Percentiles rank a stretch among this genome's conserved stretches.
phyloP scores from a whole-genome alignment of 1,140 invertebrate species.

The Pararge aegeria region DNA sequence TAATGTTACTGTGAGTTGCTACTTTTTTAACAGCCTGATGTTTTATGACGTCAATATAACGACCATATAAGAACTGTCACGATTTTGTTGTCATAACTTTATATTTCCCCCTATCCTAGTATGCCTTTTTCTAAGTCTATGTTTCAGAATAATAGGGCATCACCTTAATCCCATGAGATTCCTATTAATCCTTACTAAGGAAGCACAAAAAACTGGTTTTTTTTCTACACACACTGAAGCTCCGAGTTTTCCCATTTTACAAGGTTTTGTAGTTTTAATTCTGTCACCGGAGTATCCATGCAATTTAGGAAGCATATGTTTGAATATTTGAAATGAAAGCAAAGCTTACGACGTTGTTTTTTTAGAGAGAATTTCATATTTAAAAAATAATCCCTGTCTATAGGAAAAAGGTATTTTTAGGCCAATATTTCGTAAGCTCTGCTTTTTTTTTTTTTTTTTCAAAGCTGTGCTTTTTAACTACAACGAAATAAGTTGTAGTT shows the following conservation, averaged over 20 bases:
- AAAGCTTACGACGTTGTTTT: slow-evolving; percentile 22
- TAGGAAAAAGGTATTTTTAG: too few relatives aligned
- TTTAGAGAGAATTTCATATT: too few relatives aligned
- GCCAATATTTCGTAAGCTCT: too few relatives aligned
- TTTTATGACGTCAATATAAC: too few relatives aligned
- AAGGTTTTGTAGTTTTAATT: slow-evolving; percentile 38
- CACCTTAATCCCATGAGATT: slow-evolving; percentile 53
- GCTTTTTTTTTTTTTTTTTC: slow-evolving; percentile 10
- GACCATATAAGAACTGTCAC: too few relatives aligned
- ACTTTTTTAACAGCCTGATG: too few relatives aligned
- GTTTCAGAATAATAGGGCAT: slow-evolving; percentile 40
- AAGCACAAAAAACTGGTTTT: slow-evolving; percentile 42
- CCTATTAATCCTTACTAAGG: slow-evolving; percentile 40
- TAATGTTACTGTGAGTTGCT: too few relatives aligned
- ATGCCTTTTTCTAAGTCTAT: background rate
- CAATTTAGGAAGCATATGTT: slow-evolving; percentile 53
- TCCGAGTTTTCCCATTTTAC: slow-evolving; percentile 39
- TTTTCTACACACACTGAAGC: slow-evolving; percentile 39
- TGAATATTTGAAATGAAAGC: slow-evolving; percentile 27
- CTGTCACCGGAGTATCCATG: slow-evolving; percentile 65
- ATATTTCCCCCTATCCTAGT: too few relatives aligned
- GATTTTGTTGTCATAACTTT: too few relatives aligned
- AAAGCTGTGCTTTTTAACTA: slow-evolving; percentile 15
- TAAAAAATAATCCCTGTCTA: too few relatives aligned
- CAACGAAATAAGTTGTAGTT: background rate